Base-by-base conservation (phyloP, 2,888 invertebrate genomes). In the Odiellus spinosus region DNA sequence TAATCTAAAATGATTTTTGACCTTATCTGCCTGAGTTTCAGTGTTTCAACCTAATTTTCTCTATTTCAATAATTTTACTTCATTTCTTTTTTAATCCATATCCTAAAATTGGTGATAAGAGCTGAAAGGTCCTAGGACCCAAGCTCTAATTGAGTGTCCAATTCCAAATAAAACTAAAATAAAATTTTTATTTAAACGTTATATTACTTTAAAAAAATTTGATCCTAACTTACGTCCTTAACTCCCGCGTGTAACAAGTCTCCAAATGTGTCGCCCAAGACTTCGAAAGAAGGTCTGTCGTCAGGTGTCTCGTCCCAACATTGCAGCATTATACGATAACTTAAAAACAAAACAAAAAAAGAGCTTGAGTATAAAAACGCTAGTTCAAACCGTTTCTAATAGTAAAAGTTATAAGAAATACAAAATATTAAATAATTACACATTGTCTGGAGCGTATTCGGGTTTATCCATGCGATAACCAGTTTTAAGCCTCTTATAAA, bases 401-500 rank as follows among this genome's bases (percentile, higher is more conserved):
- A n/a, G n/a, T n/a, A n/a, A n/a, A n/a, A n/a, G n/a, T n/a, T n/a
- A n/a, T n/a, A n/a, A n/a, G n/a, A n/a, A n/a, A n/a, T n/a, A n/a
- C n/a, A n/a, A n/a, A n/a, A n/a, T n/a, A 26, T 6, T 21, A 42
- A 18, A 11, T 40, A 64, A 70, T 70, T 76, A 86, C 70, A 86
- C 68, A 51, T 78, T 76, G 53, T 78, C 41, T 2, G 52, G 84
- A 2, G 88, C 79, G 62, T 78, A 86, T 35, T 77, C 72, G 0
- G 95, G 95, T 58, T 82, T 77, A 53, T 84, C 82, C 75, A 96
- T 79, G 51, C 95, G 75, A 61, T 86, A 84, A 53, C 93, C 93
- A 59, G 80, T 78, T 44, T 77, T 75, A 1, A 95, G 70, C 64
- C 76, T 77, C 48, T 76, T 71, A 59, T 77, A 81, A 42, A 82